Percentiles rank a stretch among this genome's conserved stretches.
Evolutionary conservation across 2,113 vertebrate species (phyloP).

Genomic region (Delphinapterus leucas): DNA sequence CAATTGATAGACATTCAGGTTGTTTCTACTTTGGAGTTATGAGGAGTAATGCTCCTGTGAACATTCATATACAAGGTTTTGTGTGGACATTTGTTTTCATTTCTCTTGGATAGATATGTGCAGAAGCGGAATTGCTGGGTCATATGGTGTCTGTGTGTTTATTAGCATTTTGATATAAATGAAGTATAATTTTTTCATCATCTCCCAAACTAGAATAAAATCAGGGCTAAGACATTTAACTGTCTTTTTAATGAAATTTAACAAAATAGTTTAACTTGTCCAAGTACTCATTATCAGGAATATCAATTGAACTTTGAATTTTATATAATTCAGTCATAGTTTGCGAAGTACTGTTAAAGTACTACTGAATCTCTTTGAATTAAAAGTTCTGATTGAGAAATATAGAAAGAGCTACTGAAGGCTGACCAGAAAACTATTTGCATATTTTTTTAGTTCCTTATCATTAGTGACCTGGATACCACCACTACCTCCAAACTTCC

Average conservation of each 20-base stretch:
- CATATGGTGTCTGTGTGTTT: background rate
- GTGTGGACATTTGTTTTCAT: background rate
- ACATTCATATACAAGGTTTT: background rate
- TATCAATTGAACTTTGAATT: background rate
- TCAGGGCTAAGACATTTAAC: background rate
- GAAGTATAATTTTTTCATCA: constrained; percentile 5
- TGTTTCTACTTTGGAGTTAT: background rate
- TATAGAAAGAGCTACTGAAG: background rate
- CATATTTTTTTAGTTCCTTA: background rate
- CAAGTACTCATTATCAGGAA: background rate
- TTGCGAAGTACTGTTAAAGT: background rate
- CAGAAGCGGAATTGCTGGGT: background rate
- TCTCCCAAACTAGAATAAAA: constrained; percentile 9
- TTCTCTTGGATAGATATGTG: background rate
- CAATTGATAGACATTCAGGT: background rate
- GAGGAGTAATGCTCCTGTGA: background rate
- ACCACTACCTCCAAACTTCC: background rate
- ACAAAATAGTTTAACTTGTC: background rate
- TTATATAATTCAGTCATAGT: background rate
- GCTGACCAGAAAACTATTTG: background rate
- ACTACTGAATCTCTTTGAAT: background rate
- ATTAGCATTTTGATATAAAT: constrained; percentile 16
- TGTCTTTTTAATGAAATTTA: constrained; percentile 4
- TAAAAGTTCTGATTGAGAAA: background rate
- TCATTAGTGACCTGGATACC: background rate